A percentile compares a stretch with the other conserved stretches of the same genome.
Conservation (phyloP, 2,888 invertebrate species). For the Vesta saturnalis region DNA sequence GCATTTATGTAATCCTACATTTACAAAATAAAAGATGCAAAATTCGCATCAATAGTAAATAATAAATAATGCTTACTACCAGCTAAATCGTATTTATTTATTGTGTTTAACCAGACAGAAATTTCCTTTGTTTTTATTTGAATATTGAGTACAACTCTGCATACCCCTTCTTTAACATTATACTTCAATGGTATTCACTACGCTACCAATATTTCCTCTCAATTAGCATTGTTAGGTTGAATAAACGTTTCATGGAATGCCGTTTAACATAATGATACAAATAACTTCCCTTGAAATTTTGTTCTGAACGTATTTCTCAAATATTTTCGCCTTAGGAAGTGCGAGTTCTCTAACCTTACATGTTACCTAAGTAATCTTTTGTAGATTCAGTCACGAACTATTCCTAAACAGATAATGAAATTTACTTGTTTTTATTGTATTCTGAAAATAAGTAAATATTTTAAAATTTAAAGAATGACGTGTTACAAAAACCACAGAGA, state of each 20-base stretch:
- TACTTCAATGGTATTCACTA: constrained; percentile 21
- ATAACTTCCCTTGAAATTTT: constrained; percentile 9
- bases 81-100: constrained; percentile 15
- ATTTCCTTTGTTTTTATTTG: constrained; percentile 14
- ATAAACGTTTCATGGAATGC: constrained; percentile 26
- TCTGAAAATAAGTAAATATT: not conserved
- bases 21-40: not conserved
- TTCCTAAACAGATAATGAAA: not conserved
- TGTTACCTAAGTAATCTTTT: not conserved
- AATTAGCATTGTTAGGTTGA: constrained; percentile 27
- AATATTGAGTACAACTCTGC: constrained; percentile 2
- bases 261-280: constrained; percentile 25
- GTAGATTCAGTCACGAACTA: constrained; percentile 2
- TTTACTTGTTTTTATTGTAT: not conserved
- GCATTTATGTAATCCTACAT: constrained; percentile 9
- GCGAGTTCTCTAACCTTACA: constrained; percentile 6
- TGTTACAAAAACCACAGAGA: not conserved
- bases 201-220: constrained; percentile 16
- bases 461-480: not conserved
- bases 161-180: constrained; percentile 12
- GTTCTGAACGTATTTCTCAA: constrained; percentile 14
- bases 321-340: constrained; percentile 20
- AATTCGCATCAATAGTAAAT: not conserved
- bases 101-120: constrained; percentile 19
- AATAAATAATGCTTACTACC: not conserved